Evolutionary conservation across 35 echinoderm and acorn worm species (phyloP).

Genomic region (Ptychodera flava): DNA sequence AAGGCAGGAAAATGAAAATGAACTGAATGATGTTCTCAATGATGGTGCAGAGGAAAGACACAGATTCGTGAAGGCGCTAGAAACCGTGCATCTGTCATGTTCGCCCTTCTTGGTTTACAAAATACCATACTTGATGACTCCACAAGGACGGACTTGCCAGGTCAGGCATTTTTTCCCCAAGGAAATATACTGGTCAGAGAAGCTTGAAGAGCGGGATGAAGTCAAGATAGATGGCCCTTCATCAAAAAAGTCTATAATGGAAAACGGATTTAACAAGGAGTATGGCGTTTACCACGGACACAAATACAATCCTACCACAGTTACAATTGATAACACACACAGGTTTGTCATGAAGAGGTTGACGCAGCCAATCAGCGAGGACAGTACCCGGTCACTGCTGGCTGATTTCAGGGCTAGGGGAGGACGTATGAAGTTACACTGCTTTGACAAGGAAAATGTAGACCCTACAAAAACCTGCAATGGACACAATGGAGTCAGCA

Average conservation of each 20-base stretch:
- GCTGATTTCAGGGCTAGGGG: constrained; percentile 79
- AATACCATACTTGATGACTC: constrained; percentile 62
- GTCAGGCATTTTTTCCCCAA: constrained; percentile 36
- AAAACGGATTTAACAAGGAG: neutral
- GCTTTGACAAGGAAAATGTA: neutral
- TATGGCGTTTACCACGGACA: neutral
- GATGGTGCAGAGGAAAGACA: neutral
- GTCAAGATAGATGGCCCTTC: neutral
- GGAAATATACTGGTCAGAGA: constrained; percentile 49
- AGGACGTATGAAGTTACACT: constrained; percentile 26
- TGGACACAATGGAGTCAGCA: no score
- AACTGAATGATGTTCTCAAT: neutral
- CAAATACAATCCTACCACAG: neutral
- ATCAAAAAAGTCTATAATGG: neutral
- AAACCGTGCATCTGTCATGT: constrained; percentile 32
- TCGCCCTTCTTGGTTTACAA: constrained; percentile 49
- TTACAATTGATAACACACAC: neutral
- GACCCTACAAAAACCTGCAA: no score
- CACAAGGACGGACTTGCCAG: constrained; percentile 40
- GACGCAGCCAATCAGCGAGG: constrained; percentile 32
- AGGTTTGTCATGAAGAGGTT: constrained; percentile 12
- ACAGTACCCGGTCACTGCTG: constrained; percentile 43
- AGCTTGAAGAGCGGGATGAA: constrained; percentile 5
- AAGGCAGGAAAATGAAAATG: neutral
- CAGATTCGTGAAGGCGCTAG: constrained; percentile 33